phyloP scores from a whole-genome alignment of 2,113 vertebrate species.

The Anarhynchus alexandrinus region DNA sequence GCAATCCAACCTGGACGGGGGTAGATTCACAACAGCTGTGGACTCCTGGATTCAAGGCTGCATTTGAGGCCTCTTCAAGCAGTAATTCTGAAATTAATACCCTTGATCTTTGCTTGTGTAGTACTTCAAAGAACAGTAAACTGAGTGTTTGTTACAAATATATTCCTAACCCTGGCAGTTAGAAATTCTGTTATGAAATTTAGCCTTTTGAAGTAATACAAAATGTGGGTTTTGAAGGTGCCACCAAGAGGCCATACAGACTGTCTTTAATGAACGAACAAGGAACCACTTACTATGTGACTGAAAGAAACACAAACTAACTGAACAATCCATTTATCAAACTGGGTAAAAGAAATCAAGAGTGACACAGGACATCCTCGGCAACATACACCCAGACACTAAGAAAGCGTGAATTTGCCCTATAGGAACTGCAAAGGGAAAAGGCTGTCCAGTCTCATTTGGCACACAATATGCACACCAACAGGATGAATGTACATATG shows the following conservation, averaged over 20 bases:
- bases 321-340: background rate
- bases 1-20: background rate
- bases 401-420: background rate
- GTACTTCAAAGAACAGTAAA: background rate
- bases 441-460: background rate
- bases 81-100: background rate
- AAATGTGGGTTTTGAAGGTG: background rate
- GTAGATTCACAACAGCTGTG: background rate
- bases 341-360: background rate
- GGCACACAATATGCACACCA: background rate
- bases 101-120: background rate
- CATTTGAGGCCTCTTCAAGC: background rate
- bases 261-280: background rate
- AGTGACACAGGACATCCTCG: background rate
- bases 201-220: background rate
- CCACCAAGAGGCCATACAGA: background rate
- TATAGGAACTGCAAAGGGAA: background rate
- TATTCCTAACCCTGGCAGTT: background rate
- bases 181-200: background rate
- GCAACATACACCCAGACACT: background rate
- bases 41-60: background rate
- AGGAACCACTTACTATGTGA: background rate
- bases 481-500: rapidly evolving
- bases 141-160: background rate
- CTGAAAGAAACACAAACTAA: background rate